A percentile compares a stretch with the other conserved stretches of the same genome.
Conservation (phyloP, 2,888 invertebrate genomes). For the Chironomus riparius region DNA sequence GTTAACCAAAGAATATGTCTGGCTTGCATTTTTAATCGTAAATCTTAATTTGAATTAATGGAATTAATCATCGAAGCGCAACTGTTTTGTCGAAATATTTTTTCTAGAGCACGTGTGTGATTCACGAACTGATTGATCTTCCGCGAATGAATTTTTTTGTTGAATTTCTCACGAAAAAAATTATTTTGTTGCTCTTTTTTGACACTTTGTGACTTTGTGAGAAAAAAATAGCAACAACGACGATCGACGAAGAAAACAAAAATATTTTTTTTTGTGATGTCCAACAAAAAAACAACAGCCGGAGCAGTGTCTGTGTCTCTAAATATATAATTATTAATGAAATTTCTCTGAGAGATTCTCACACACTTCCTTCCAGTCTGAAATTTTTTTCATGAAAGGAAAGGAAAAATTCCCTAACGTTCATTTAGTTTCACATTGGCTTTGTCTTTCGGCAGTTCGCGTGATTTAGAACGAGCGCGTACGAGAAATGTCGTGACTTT, state of each 20-base stretch:
- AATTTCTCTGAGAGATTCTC: too few relatives aligned
- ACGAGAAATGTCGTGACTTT: conserved; percentile 5
- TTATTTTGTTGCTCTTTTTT: neutral
- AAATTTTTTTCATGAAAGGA: neutral
- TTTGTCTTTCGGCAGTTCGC: conserved; percentile 12
- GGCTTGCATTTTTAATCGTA: too few relatives aligned
- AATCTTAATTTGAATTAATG: too few relatives aligned
- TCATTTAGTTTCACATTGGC: neutral
- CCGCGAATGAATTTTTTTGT: neutral
- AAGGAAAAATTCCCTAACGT: neutral
- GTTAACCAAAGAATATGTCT: too few relatives aligned
- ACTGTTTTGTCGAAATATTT: too few relatives aligned
- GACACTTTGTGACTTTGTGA: conserved; percentile 15
- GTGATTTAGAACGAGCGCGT: conserved; percentile 12
- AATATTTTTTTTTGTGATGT: neutral
- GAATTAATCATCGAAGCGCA: too few relatives aligned
- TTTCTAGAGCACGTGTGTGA: too few relatives aligned
- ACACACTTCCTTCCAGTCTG: neutral
- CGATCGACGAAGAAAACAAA: neutral
- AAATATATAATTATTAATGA: neutral
- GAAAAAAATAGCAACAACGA: neutral
- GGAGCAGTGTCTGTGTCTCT: neutral
- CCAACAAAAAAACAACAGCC: neutral
- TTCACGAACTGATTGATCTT: too few relatives aligned
- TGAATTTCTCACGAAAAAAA: neutral